Evolutionary conservation across 2,113 vertebrate genomes (phyloP), one percentile per base, ranked within the genome.

Genomic region (Marmota monax): DNA sequence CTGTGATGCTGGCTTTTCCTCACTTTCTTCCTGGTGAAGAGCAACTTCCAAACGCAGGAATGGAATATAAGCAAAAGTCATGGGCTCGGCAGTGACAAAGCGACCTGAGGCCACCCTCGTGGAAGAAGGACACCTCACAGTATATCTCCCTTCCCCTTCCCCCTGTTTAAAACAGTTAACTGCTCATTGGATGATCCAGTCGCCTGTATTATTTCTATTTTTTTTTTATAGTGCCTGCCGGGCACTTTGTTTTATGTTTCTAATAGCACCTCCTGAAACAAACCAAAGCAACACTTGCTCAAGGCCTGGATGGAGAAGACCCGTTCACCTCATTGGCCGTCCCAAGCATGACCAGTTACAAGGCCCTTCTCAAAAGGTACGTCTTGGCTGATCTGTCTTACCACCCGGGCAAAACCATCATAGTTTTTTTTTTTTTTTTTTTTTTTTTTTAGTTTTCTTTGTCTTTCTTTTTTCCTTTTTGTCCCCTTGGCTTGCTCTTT

Each of bases 231-330:
- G 98, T 99, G 98, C 98, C 98, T 53, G 86, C 86, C 77, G 98
- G 98, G 98, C 98, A 98, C 98, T 98, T 97, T 98, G 95, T 98
- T 98, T 99, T 98, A 97, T 98, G 98, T 99, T 98, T 98, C 97
- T 98, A 98, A 98, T 99, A 98, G 90, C 98, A 98, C 97, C 97
- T 98, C 97, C 98, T 98, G 98, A 98, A 98, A 98, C 98, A 98
- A 99, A 98, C 98, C 98, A 99, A 99, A 99, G 99, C 98, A 98
- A 98, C 98, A 98, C 97, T 98, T 97, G 98, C 95, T 98, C 98
- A 98, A 98, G 97, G 98, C 97, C 98, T 97, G 98, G 98, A 97
- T 98, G 98, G 98, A 98, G 98, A 98, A 98, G 98, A 25, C 98
- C 82, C 96, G 48, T 95, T 98, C 95, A 95, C 95, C 74, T 97